phyloP scores from a whole-genome alignment of 2,113 vertebrate genomes.

The Sinocyclocheilus anshuiensis region DNA sequence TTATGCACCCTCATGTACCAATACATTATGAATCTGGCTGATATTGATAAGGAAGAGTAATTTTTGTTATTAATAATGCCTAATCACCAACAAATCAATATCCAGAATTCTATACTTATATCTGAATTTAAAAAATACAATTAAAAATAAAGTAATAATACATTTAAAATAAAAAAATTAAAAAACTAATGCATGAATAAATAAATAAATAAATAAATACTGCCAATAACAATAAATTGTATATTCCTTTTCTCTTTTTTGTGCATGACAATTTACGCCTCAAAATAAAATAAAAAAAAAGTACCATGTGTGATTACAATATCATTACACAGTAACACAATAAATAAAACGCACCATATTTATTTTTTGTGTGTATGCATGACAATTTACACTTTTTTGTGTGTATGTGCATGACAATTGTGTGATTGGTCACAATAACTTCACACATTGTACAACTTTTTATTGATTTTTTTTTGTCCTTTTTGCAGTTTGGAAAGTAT shows the following conservation, averaged over 20 bases:
- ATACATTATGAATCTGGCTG: no score
- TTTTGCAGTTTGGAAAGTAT: not conserved
- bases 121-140: not conserved
- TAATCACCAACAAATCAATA: not conserved
- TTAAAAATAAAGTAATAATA: not conserved
- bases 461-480: not conserved
- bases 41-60: not conserved
- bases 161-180: no score
- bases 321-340: not conserved
- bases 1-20: not conserved
- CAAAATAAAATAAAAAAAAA: no score
- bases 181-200: not conserved
- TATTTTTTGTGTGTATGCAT: no score
- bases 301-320: no score
- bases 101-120: no score
- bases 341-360: not conserved
- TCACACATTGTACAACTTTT: not conserved
- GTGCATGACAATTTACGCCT: no score
- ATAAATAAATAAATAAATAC: not conserved
- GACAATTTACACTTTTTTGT: not conserved
- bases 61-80: not conserved
- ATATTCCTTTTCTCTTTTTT: no score
- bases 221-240: not conserved
- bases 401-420: not conserved
- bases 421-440: not conserved